These are phyloP conservation scores for Arvicola amphibius DNA, from an alignment of 2,797 vertebrate genomes.

Conservation along the genomic window DNA sequence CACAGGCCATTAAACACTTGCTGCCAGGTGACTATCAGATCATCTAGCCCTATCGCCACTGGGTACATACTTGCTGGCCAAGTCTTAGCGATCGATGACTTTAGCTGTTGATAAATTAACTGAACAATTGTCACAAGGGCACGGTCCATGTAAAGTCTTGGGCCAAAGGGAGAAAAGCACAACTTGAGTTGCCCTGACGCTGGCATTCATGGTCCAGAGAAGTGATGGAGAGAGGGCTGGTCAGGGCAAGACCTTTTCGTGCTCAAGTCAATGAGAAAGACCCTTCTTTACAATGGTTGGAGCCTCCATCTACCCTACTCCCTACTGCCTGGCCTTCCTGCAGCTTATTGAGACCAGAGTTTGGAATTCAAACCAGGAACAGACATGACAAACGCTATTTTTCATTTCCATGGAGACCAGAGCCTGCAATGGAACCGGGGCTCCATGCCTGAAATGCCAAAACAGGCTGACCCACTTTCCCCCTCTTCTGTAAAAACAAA, in stretches of 20 bases:
- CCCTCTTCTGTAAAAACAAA: constrained; percentile 79
- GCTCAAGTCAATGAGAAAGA: neutral
- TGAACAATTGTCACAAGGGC: neutral
- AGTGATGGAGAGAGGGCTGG: neutral
- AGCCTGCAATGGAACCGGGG: constrained; percentile 84
- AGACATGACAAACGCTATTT: constrained; percentile 87
- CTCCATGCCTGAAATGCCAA: constrained; percentile 86
- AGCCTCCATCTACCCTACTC: neutral
- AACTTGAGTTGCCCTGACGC: neutral
- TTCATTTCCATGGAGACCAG: constrained; percentile 86
- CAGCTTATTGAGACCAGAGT: constrained; percentile 74
- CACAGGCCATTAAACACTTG: neutral
- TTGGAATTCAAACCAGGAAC: constrained; percentile 86
- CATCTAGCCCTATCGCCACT: neutral
- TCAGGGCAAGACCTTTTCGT: neutral
- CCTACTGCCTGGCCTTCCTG: constrained; percentile 66
- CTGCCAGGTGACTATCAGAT: neutral
- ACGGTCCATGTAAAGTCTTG: neutral
- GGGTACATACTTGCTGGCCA: neutral
- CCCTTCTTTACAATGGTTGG: neutral
- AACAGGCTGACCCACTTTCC: constrained; percentile 88
- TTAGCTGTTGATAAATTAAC: neutral
- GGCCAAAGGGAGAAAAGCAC: neutral
- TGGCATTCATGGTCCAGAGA: neutral
- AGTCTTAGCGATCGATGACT: neutral